Percentiles rank a stretch among this genome's conserved stretches.
phyloP scores from a whole-genome alignment of 2,113 vertebrate genomes.

The Ceyx margarethae region DNA sequence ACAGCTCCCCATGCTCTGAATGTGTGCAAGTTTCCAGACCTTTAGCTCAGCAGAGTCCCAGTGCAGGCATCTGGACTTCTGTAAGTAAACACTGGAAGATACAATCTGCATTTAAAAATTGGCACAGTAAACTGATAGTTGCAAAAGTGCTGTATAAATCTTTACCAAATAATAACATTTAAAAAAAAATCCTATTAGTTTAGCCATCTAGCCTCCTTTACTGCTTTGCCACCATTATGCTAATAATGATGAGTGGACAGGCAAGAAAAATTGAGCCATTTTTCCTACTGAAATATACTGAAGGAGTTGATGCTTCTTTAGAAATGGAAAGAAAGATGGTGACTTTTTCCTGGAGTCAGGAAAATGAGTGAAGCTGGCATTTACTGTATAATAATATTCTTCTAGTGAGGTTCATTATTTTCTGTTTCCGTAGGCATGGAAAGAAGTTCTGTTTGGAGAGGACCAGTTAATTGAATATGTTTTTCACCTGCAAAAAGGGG shows the following conservation, averaged over 20 bases:
- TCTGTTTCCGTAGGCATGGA: background rate
- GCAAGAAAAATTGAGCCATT: background rate
- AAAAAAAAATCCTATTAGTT: background rate
- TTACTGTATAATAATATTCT: background rate
- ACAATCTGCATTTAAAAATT: background rate
- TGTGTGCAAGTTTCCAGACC: background rate
- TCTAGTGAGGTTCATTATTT: background rate
- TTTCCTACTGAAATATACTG: background rate
- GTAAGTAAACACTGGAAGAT: background rate
- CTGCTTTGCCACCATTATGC: background rate
- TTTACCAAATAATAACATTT: background rate
- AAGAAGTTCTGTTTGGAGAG: background rate
- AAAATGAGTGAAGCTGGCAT: background rate
- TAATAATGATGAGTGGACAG: background rate
- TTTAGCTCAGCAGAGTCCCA: background rate
- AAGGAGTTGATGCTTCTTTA: background rate
- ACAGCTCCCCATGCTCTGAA: background rate
- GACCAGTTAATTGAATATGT: background rate
- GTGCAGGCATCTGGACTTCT: background rate
- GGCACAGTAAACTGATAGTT: background rate
- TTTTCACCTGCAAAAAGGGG: background rate
- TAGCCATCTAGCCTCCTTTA: background rate
- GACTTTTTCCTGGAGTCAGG: background rate
- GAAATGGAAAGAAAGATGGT: background rate
- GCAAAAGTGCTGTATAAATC: background rate